Conservation (phyloP, 2,797 vertebrate genomes). For the Anisognathus igniventris region DNA sequence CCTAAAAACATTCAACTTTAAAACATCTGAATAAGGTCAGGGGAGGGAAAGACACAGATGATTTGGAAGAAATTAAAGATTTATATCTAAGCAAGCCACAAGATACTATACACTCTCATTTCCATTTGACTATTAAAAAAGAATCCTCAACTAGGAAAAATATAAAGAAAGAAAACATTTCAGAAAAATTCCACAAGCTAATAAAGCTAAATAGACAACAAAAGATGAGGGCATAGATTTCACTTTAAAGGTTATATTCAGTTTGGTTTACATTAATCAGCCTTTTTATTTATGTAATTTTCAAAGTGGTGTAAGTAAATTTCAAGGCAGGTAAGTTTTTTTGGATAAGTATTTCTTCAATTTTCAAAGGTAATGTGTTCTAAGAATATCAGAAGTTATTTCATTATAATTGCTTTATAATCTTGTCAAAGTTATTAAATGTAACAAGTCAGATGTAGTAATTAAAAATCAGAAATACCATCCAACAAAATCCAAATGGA, state of each 20-base stretch:
- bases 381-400: neutral
- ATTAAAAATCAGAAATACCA: neutral
- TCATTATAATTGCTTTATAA: neutral
- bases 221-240: neutral
- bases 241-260: neutral
- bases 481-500: neutral
- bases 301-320: neutral
- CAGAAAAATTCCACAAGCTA: neutral
- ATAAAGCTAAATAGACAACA: neutral
- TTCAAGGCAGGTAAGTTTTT: neutral
- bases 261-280: neutral
- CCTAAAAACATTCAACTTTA: neutral
- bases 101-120: neutral
- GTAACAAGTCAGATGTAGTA: neutral
- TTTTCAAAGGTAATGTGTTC: neutral
- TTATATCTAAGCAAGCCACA: neutral
- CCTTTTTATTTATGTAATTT: neutral
- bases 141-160: neutral
- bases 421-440: neutral
- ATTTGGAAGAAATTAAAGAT: neutral
- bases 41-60: neutral
- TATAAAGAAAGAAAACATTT: neutral
- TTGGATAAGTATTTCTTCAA: neutral
- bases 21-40: neutral
- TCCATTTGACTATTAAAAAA: neutral